A percentile compares a stretch with the other conserved stretches of the same genome.
Conservation (phyloP, 2,113 vertebrate species). For the Pachypanchax playfairii region DNA sequence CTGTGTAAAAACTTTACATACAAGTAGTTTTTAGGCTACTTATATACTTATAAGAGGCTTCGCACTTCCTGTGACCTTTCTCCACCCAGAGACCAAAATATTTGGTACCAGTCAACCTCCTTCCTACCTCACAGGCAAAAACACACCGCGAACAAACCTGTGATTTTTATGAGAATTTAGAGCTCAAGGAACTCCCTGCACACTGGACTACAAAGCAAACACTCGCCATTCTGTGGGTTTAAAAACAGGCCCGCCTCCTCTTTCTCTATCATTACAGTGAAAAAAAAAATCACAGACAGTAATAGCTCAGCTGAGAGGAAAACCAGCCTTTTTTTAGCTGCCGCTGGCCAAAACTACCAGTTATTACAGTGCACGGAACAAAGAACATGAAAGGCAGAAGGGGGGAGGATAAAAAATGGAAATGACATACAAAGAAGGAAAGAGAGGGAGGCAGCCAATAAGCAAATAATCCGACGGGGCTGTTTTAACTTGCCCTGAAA, state of each 20-base stretch:
- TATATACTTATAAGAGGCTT: no score
- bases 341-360: constrained; percentile 42
- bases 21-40: neutral
- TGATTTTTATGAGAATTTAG: constrained; percentile 15
- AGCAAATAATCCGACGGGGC: constrained; percentile 33
- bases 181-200: constrained; percentile 12
- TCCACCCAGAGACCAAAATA: neutral
- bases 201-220: constrained; percentile 37
- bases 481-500: constrained; percentile 55
- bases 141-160: neutral
- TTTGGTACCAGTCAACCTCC: neutral
- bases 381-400: constrained; percentile 35
- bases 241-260: constrained; percentile 37
- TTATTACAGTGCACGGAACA: constrained; percentile 45
- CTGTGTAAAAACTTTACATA: no score
- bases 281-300: constrained; percentile 14
- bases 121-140: neutral
- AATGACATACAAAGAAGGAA: constrained; percentile 30
- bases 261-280: constrained; percentile 32
- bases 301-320: constrained; percentile 32
- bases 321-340: constrained; percentile 43
- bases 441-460: neutral
- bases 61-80: neutral
- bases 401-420: constrained; percentile 6
- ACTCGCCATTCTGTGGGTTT: constrained; percentile 28